A percentile compares a stretch with the other conserved stretches of the same genome.
Conservation (phyloP, 2,888 invertebrate species). For the Encarsia formosa region DNA sequence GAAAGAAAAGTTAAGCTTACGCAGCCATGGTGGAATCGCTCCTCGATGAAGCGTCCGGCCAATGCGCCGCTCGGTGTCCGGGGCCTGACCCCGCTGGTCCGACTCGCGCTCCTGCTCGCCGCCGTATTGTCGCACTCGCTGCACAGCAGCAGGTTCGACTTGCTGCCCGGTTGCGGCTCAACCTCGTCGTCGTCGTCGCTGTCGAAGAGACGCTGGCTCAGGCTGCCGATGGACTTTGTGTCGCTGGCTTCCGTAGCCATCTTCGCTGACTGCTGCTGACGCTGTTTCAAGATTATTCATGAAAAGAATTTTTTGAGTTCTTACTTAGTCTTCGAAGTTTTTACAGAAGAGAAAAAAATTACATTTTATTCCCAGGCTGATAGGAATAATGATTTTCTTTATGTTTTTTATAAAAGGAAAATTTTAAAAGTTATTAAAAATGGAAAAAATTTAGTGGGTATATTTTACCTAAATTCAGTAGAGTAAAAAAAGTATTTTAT, state of each 20-base stretch:
- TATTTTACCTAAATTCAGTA: too few species aligned
- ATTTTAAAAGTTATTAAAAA: too few species aligned
- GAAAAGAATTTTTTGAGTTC: too few species aligned
- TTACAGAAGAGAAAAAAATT: too few species aligned
- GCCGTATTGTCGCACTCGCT: slow-evolving; percentile 45
- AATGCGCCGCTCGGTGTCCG: slow-evolving; percentile 42
- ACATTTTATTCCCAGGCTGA: too few species aligned
- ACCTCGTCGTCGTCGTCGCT: slow-evolving; percentile 43
- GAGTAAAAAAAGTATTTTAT: too few species aligned
- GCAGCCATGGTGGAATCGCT: slow-evolving; percentile 19
- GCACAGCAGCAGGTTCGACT: slow-evolving; percentile 47
- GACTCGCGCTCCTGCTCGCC: slow-evolving; percentile 28
- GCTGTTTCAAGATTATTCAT: too few species aligned
- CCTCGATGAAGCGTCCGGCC: slow-evolving; percentile 39
- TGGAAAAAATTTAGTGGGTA: too few species aligned
- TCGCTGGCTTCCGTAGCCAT: slow-evolving; percentile 35
- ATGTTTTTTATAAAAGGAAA: too few species aligned
- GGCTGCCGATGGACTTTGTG: slow-evolving; percentile 46
- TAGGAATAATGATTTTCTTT: too few species aligned
- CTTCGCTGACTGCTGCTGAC: slow-evolving; percentile 12
- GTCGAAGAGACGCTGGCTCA: slow-evolving; percentile 47
- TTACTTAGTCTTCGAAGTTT: too few species aligned
- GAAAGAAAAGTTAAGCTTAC: slow-evolving; percentile 6
- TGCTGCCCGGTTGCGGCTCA: slow-evolving; percentile 43
- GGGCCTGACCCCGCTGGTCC: slow-evolving; percentile 42